A percentile compares a stretch with the other conserved stretches of the same genome.
Conservation (phyloP, 2,888 invertebrate genomes). For the Dioctria linearis region DNA sequence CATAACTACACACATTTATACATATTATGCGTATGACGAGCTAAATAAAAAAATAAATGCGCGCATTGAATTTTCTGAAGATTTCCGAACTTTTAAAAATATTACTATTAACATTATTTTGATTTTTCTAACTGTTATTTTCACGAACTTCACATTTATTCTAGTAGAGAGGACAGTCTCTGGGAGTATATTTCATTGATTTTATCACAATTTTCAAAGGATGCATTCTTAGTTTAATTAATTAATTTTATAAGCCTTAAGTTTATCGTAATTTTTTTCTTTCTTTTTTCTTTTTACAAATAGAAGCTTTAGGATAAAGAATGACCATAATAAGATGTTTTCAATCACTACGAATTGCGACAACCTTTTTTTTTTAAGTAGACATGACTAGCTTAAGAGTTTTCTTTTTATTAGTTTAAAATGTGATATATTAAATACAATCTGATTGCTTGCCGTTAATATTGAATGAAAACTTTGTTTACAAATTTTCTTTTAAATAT, state of each 20-base stretch:
- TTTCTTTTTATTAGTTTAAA: no score
- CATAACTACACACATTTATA: no score
- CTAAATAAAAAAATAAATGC: constrained; percentile 35
- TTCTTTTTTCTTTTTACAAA: not conserved
- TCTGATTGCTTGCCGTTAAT: no score
- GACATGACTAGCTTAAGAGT: constrained; percentile 15
- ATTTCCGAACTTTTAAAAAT: constrained; percentile 13
- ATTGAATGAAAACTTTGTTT: no score
- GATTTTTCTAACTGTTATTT: constrained; percentile 6
- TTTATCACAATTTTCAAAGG: constrained; percentile 10
- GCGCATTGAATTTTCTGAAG: constrained; percentile 6
- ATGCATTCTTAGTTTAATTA: not conserved
- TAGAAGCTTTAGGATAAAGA: not conserved
- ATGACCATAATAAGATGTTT: not conserved
- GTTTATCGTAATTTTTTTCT: not conserved
- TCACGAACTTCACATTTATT: constrained; percentile 4
- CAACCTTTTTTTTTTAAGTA: not conserved
- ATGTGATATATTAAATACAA: no score
- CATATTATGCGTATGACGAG: not conserved
- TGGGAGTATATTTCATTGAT: not conserved
- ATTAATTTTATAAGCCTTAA: not conserved
- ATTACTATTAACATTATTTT: constrained; percentile 20
- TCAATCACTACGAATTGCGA: constrained; percentile 14
- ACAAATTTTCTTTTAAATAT: no score
- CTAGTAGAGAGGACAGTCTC: not conserved